Evolutionary conservation across 2,797 vertebrate genomes (phyloP).

Genomic region (Sciurus carolinensis): DNA sequence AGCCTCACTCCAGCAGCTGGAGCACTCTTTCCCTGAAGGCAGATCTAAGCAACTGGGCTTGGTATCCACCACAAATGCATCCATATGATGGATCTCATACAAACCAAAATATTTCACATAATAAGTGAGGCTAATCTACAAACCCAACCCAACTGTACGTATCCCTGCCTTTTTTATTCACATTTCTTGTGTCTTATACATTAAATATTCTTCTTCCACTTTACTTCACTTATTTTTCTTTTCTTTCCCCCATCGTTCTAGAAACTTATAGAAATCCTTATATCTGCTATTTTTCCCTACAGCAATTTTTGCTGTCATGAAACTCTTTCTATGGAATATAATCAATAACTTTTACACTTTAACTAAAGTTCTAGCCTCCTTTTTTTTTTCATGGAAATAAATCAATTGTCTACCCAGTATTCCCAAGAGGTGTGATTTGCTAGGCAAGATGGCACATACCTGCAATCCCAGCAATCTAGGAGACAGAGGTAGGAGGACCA

Average conservation of each 20-base stretch:
- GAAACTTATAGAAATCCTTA: slow-evolving; percentile 48
- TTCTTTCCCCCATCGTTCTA: not conserved
- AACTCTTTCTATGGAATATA: not conserved
- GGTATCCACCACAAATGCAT: not conserved
- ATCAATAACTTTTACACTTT: not conserved
- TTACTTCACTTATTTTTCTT: not conserved
- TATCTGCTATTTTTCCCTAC: not conserved
- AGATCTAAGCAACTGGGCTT: not conserved
- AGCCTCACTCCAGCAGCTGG: not conserved
- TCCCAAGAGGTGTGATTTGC: not conserved
- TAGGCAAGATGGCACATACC: no score
- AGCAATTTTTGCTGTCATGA: slow-evolving; percentile 9
- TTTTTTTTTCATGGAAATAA: slow-evolving; percentile 20
- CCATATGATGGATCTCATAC: not conserved
- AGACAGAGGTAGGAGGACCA: no score
- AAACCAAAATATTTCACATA: not conserved
- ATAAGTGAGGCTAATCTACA: not conserved
- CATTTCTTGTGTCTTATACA: not conserved
- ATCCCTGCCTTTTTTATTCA: slow-evolving; percentile 4
- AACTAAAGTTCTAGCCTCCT: not conserved
- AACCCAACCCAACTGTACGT: not conserved
- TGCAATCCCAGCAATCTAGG: no score
- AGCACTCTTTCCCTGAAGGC: not conserved
- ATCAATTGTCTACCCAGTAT: not conserved
- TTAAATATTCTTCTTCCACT: not conserved